A percentile compares a stretch with the other conserved stretches of the same genome.
Evolutionary conservation across 2,113 vertebrate species (phyloP).

Genomic region (Apus apus): DNA sequence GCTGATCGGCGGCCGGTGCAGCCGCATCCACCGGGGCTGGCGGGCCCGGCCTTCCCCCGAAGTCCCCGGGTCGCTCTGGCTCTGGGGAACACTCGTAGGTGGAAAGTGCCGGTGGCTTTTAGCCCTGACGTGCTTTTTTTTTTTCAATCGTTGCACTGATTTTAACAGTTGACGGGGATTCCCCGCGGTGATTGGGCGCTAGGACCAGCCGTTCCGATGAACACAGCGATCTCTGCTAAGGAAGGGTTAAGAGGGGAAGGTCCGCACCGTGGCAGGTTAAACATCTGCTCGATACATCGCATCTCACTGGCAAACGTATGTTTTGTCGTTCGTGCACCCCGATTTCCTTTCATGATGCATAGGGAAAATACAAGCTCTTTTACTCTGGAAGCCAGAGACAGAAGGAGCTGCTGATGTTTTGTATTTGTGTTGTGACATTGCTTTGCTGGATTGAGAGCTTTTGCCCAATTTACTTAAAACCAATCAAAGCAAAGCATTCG

Average conservation of each 20-base stretch:
- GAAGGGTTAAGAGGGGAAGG: background rate
- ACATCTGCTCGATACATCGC: too few relatives aligned
- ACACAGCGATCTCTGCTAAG: rapidly evolving
- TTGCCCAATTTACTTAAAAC: background rate
- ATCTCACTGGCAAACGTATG: too few relatives aligned
- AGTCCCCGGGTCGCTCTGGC: background rate
- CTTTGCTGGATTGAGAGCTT: background rate
- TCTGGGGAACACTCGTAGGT: rapidly evolving
- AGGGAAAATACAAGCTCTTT: background rate
- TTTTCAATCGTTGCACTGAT: rapidly evolving
- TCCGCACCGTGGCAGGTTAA: background rate
- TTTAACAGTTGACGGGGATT: background rate
- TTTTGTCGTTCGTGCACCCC: background rate
- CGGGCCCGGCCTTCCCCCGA: background rate
- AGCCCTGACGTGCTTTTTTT: rapidly evolving
- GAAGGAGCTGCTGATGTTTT: background rate
- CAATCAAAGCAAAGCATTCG: background rate
- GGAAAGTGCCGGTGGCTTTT: background rate
- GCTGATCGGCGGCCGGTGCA: too few relatives aligned
- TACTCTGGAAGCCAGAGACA: background rate
- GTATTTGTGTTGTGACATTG: background rate
- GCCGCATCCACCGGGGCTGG: background rate
- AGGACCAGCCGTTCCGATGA: background rate
- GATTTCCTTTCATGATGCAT: background rate
- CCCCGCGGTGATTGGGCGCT: rapidly evolving